Conservation (phyloP, 2,113 vertebrate genomes). For the Chrysemys picta region DNA sequence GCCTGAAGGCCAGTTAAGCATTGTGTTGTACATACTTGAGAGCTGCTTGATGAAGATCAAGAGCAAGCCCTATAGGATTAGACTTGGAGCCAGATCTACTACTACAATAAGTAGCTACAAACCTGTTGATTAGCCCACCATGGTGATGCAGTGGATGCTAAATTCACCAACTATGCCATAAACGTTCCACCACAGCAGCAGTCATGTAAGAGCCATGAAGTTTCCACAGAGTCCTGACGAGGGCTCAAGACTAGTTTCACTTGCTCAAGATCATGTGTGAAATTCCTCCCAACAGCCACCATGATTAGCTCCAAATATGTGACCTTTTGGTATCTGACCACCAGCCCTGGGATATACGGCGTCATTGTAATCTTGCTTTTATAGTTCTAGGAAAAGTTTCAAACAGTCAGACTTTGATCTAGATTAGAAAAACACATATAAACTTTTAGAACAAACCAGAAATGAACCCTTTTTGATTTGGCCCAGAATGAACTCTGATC, state of each 20-base stretch:
- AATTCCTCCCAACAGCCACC: neutral
- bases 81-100: neutral
- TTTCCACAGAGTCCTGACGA: accelerated
- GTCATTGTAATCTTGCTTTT: neutral
- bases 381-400: neutral
- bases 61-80: neutral
- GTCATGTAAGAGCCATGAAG: neutral
- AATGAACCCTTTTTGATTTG: neutral
- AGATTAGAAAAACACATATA: constrained; percentile 21
- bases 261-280: constrained; percentile 36
- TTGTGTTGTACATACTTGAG: neutral
- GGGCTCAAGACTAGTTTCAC: neutral
- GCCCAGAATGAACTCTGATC: neutral
- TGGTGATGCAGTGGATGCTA: accelerated
- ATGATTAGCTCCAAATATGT: constrained; percentile 22
- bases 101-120: neutral
- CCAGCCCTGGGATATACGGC: neutral
- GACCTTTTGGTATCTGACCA: neutral
- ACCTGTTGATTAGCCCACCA: accelerated
- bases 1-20: neutral
- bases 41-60: neutral
- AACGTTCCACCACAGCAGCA: neutral
- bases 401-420: constrained; percentile 40
- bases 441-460: neutral
- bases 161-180: neutral